These are phyloP conservation scores for Hapalemur alaotrensis DNA, from an alignment of 2,797 vertebrate genomes.

Conservation along the genomic window DNA sequence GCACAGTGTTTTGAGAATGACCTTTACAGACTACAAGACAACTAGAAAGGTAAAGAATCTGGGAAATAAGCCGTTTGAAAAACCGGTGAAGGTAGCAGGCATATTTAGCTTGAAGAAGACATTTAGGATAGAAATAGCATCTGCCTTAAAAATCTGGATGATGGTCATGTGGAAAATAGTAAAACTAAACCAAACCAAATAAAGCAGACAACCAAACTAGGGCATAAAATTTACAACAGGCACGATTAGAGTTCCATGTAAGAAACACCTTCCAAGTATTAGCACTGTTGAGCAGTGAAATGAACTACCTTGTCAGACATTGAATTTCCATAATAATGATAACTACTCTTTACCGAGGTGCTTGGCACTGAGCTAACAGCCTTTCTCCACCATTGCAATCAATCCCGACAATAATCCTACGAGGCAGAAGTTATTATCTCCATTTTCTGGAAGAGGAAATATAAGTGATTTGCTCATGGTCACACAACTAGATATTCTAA, in stretches of 20 bases:
- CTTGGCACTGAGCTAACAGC: neutral
- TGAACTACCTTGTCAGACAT: neutral
- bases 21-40: neutral
- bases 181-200: constrained; percentile 36
- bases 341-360: neutral
- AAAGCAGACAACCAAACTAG: neutral
- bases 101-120: neutral
- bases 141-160: neutral
- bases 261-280: neutral
- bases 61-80: neutral
- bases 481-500: constrained; percentile 43
- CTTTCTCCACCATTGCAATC: neutral
- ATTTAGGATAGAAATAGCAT: neutral
- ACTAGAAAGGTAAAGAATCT: neutral
- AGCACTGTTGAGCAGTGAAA: constrained; percentile 45
- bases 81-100: neutral
- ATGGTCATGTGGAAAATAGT: neutral
- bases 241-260: neutral
- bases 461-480: constrained; percentile 38
- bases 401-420: constrained; percentile 8
- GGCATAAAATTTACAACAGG: neutral
- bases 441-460: constrained; percentile 63
- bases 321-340: constrained; percentile 37
- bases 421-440: constrained; percentile 54
- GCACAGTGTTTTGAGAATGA: neutral